Conservation (phyloP, 2,797 vertebrate species). For the Acanthurus tractus region DNA sequence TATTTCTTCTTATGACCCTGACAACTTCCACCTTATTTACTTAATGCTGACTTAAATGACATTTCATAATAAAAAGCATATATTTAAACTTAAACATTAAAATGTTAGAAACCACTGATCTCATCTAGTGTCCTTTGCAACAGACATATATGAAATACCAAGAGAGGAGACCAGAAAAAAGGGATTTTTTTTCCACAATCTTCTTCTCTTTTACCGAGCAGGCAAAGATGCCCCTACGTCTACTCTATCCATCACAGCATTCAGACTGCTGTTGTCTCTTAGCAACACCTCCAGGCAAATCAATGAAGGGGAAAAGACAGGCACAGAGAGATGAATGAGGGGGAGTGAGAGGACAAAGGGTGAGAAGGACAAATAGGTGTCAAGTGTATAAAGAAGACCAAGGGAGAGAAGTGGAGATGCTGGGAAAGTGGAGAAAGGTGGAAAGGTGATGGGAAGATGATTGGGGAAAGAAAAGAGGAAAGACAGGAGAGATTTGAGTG, state of each 20-base stretch:
- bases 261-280: constrained; percentile 69
- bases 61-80: neutral
- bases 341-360: constrained; percentile 50
- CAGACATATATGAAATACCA: neutral
- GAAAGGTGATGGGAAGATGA: neutral
- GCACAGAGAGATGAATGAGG: constrained; percentile 47
- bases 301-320: constrained; percentile 48
- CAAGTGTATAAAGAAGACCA: constrained; percentile 31
- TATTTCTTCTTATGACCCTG: no score
- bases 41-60: no score
- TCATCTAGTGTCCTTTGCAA: neutral
- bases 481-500: neutral
- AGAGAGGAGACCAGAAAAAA: neutral
- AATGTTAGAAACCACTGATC: neutral
- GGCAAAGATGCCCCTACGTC: constrained; percentile 42
- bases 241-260: constrained; percentile 48
- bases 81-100: no score
- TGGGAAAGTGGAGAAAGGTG: neutral
- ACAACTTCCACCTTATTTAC: neutral
- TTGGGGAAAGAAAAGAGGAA: neutral
- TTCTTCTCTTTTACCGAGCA: constrained; percentile 25
- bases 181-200: constrained; percentile 11
- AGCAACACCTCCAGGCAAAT: constrained; percentile 74
- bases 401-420: no score
- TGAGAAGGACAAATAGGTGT: constrained; percentile 46